A percentile compares a stretch with the other conserved stretches of the same genome.
Conservation (phyloP, 2,113 vertebrate species). For the Hippolais icterina region DNA sequence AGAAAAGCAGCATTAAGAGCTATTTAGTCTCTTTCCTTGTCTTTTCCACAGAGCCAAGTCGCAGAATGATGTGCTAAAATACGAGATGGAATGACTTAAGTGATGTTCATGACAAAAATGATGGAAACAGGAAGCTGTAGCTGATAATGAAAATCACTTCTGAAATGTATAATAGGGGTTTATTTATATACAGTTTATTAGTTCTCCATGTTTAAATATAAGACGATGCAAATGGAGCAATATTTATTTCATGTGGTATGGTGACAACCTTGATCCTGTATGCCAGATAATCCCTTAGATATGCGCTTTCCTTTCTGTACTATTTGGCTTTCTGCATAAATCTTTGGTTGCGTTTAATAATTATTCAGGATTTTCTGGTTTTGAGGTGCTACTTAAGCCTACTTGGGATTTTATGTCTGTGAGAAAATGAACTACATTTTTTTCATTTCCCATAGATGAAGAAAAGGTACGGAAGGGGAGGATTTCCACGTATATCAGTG, state of each 20-base stretch:
- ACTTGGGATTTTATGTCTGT: neutral
- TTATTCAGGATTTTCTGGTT: constrained; percentile 37
- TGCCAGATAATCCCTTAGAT: constrained; percentile 22
- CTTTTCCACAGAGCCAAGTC: neutral
- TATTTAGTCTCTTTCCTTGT: neutral
- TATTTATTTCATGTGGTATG: neutral
- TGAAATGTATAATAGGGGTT: neutral
- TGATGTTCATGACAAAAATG: neutral
- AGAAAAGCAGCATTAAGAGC: neutral
- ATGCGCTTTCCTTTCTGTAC: neutral
- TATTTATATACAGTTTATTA: neutral
- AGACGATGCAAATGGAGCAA: neutral
- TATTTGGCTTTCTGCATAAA: neutral
- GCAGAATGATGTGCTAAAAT: constrained; percentile 10
- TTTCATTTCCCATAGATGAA: neutral
- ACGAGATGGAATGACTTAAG: neutral
- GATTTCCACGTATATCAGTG: neutral
- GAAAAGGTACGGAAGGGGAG: neutral
- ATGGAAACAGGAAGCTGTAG: neutral
- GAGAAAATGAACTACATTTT: neutral
- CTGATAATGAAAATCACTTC: constrained; percentile 3
- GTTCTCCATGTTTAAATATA: neutral
- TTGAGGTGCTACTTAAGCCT: neutral
- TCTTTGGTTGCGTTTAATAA: constrained; percentile 2
- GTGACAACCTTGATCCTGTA: constrained; percentile 1